A percentile compares a stretch with the other conserved stretches of the same genome.
Conservation (phyloP, 2,113 vertebrate genomes). For the Pelobates fuscus region DNA sequence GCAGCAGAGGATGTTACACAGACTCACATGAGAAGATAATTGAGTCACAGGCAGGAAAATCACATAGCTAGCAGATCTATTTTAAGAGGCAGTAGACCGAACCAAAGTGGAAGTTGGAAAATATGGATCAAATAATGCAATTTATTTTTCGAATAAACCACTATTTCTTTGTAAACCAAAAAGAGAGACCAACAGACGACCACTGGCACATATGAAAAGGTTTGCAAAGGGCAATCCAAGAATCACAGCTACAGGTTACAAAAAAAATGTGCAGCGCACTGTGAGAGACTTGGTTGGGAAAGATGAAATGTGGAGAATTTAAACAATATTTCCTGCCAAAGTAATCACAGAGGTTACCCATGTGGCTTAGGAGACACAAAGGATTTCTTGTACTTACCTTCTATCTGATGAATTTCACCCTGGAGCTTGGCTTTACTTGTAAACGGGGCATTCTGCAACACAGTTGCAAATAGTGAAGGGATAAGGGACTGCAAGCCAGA, state of each 20-base stretch:
- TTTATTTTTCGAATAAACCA: slow-evolving; percentile 20
- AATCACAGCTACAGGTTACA: not conserved
- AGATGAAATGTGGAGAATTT: not conserved
- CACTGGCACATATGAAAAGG: not conserved
- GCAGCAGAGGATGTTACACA: slow-evolving; percentile 30
- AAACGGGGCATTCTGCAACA: slow-evolving; percentile 93
- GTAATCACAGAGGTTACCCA: not conserved
- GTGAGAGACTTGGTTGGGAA: no score
- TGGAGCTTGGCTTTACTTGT: slow-evolving; percentile 87
- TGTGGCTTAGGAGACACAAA: not conserved
- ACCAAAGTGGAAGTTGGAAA: slow-evolving; percentile 25
- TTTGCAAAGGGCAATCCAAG: slow-evolving; percentile 6
- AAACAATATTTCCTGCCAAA: not conserved
- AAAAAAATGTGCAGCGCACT: not conserved
- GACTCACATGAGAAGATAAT: slow-evolving; percentile 37
- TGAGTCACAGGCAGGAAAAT: slow-evolving; percentile 44
- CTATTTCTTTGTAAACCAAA: not conserved
- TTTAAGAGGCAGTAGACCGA: slow-evolving; percentile 31
- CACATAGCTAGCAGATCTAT: slow-evolving; percentile 40
- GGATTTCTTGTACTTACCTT: slow-evolving; percentile 75
- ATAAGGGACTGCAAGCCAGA: slow-evolving; percentile 95
- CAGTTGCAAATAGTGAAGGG: slow-evolving; percentile 88
- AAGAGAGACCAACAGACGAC: slow-evolving; percentile 10
- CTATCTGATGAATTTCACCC: slow-evolving; percentile 86
- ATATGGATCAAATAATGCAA: slow-evolving; percentile 16